Conservation (phyloP, 1,140 invertebrate species). For the Saccostrea glomerata region DNA sequence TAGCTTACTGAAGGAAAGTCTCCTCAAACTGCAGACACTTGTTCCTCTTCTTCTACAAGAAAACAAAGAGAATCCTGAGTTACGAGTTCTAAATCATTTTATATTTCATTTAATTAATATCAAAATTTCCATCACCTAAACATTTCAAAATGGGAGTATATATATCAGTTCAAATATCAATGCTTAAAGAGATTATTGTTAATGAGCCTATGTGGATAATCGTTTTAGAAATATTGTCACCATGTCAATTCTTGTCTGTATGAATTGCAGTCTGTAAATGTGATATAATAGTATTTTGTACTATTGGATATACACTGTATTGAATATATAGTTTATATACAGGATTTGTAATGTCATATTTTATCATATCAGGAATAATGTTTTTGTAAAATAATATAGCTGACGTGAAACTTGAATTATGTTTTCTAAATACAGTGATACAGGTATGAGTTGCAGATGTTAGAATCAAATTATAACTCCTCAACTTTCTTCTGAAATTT, state of each 20-base stretch:
- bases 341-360: not conserved
- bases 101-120: too few species aligned
- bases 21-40: slow-evolving; percentile 67
- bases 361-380: not conserved
- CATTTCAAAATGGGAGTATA: too few species aligned
- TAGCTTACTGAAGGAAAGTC: not conserved
- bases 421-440: slow-evolving; percentile 20
- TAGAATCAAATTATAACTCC: slow-evolving; percentile 17
- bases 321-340: not conserved
- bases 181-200: too few species aligned
- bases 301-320: not conserved
- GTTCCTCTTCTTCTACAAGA: slow-evolving; percentile 63
- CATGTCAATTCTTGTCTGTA: too few species aligned
- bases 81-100: too few species aligned
- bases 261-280: too few species aligned
- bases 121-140: too few species aligned
- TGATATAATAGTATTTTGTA: not conserved
- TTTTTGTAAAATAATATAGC: slow-evolving; percentile 2
- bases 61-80: too few species aligned
- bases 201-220: too few species aligned
- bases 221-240: too few species aligned
- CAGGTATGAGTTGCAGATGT: not conserved
- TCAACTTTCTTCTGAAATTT: slow-evolving; percentile 1
- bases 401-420: not conserved
- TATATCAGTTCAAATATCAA: too few species aligned